phyloP scores from a whole-genome alignment of 2,797 vertebrate species.

The Serranus cabrilla region DNA sequence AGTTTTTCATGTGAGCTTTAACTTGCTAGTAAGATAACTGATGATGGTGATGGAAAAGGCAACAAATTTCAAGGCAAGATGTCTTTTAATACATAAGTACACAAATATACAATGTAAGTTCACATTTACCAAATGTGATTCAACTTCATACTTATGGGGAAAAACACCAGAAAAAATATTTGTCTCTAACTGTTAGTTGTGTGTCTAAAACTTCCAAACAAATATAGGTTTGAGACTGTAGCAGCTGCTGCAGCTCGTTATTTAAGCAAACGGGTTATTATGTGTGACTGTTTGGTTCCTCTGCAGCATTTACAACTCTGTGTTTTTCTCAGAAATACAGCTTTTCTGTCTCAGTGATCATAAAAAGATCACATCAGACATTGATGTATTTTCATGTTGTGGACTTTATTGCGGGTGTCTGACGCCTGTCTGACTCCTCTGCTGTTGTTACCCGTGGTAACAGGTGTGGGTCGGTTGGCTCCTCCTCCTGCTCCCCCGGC shows the following conservation, averaged over 20 bases:
- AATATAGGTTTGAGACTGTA: conserved; percentile 4
- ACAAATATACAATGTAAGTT: neutral
- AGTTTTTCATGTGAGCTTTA: neutral
- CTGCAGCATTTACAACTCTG: neutral
- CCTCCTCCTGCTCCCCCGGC: conserved; percentile 93
- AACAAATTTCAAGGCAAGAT: too few relatives aligned
- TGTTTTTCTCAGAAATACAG: neutral
- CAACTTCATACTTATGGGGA: neutral
- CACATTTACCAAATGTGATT: neutral
- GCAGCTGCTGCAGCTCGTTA: conserved; percentile 24
- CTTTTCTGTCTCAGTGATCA: neutral
- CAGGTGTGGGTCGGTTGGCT: conserved; percentile 86
- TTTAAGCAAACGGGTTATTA: conserved; percentile 5
- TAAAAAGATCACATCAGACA: neutral
- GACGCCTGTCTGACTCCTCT: conserved; percentile 1
- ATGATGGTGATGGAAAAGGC: neutral
- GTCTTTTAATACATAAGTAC: too few relatives aligned
- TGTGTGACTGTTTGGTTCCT: conserved; percentile 3
- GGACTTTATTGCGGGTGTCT: neutral
- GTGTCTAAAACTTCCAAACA: conserved; percentile 1
- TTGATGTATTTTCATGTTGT: neutral
- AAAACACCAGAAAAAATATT: conserved; percentile 1
- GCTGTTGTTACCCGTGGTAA: conserved; percentile 22
- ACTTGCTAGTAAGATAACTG: too few relatives aligned
- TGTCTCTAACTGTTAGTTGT: conserved; percentile 3